Evolutionary conservation across 2,888 invertebrate species (phyloP), one percentile per base, ranked within the genome.

Genomic region (Gastracanthus pulcherrimus): DNA sequence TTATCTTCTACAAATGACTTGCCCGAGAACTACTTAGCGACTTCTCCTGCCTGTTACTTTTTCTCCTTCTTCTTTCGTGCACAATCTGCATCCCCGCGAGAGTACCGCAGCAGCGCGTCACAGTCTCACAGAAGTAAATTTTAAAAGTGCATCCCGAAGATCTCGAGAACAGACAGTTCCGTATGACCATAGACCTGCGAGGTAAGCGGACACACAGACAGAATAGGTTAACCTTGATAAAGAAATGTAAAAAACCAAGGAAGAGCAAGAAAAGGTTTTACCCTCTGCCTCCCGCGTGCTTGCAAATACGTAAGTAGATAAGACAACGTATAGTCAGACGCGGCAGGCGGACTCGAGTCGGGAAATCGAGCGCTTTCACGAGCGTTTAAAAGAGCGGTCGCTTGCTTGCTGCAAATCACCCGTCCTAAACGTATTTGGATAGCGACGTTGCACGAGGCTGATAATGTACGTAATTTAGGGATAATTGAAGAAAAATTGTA

Each of bases 171-270:
- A 55, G 60, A 60, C 16, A 29, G n/a, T 16, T 29, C 6, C 34
- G 31, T 5, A 9, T 13, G 6, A n/a, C 11, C 7, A 16, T 34
- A 60, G n/a, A 23, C 23, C n/a, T n/a, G n/a, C 55, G 23, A 23
- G 13, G 7, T 3, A 19, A 9, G 7, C 55, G 26, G 66, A 11
- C 4, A 19, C 7, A 60, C n/a, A 72, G 16, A 58, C 38, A 58
- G 69, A 70, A 70, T 70, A 70, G 55, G 51, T 70, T 70, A 70
- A 55, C 23, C 45, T 51, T 34, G 6, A 70, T 51, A 36, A 70
- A 70, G 38, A 45, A 23, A 13, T 29, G 13, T 9, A 48, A n/a
- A 45, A 36, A 34, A 67, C 26, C 26, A 2, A 9, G 34, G 23
- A 13, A 26, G n/a, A 31, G 34, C 13, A 16, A 13, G 31, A 29